Base-by-base conservation (phyloP, 2,797 vertebrate species). In the Ctenosaura bakeri region DNA sequence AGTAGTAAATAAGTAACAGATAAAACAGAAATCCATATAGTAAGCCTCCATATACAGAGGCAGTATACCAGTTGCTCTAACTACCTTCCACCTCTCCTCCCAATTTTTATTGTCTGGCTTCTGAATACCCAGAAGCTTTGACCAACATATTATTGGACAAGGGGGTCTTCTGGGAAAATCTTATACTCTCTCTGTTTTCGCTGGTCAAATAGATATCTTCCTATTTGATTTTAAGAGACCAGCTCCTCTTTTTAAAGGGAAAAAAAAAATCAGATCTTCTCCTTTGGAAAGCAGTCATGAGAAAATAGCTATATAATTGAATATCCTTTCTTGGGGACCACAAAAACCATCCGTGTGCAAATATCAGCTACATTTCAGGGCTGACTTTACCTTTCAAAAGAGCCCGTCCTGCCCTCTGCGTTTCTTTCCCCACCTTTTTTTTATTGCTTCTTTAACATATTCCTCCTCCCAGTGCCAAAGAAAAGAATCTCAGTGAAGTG, bases 341-440 rank as follows among this genome's bases (percentile, higher is more conserved):
- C 5, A 9, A 2, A 79, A 66, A 92, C 64, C 52, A 90, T 85
- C 54, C 73, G 64, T 54, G 66, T 54, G 66, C 85, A 88, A 89
- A 32, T 93, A 90, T 86, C 81, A 38, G 88, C 69, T 77, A 90
- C 26, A 85, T 92, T 69, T 52, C 82, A 26, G 76, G 14, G n/a
- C 20, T 4, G n/a, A 50, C 24, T 69, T 89, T 46, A 77, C 87
- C 66, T 14, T 84, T 81, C 2, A 59, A 74, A 83, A 86, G 83
- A n/a, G 54, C 81, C 38, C 52, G 64, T 52, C 46, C 50, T 29
- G 20, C 35, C 46, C 50, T 52, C 77, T 52, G 66, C 24, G 13
- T 46, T 50, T 50, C 22, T 6, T 38, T 35, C 81, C 20, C 18
- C 7, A 26, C 0, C 50, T 64, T 56, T 89, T 0, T 42, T 6